These are phyloP conservation scores for Salminus brasiliensis DNA, from an alignment of 2,113 vertebrate genomes.

Conservation along the genomic window DNA sequence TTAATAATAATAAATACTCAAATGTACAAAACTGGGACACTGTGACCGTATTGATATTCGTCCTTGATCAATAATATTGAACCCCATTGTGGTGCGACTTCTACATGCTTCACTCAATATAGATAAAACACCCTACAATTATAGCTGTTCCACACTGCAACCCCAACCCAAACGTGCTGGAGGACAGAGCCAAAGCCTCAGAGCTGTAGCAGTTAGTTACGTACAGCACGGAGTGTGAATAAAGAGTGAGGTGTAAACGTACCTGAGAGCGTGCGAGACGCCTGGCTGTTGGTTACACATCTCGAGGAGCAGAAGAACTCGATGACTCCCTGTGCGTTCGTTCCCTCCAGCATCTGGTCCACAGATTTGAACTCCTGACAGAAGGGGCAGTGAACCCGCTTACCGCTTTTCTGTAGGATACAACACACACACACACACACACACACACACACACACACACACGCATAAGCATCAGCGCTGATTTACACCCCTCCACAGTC, in stretches of 20 bases:
- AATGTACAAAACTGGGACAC: too few species aligned
- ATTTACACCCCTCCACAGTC: too few species aligned
- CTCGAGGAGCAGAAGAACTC: constrained; percentile 86
- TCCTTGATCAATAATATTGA: too few species aligned
- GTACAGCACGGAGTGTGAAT: neutral
- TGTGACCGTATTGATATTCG: too few species aligned
- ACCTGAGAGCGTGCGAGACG: constrained; percentile 81
- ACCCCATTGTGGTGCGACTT: too few species aligned
- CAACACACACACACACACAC: neutral
- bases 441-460: too few species aligned
- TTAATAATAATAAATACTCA: too few species aligned
- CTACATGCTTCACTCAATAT: too few species aligned
- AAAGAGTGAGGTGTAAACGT: neutral
- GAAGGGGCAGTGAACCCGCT: constrained; percentile 82
- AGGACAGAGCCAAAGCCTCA: neutral
- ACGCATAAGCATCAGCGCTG: too few species aligned
- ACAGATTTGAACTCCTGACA: constrained; percentile 83
- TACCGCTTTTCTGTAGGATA: constrained; percentile 81
- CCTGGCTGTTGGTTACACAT: constrained; percentile 80
- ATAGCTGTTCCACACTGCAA: too few species aligned
- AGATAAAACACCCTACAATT: too few species aligned
- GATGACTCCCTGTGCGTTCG: constrained; percentile 79
- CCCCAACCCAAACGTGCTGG: neutral
- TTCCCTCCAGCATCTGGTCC: constrained; percentile 84
- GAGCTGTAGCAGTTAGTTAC: neutral